phyloP scores from a whole-genome alignment of 2,113 vertebrate genomes.

The Urocolius indicus region DNA sequence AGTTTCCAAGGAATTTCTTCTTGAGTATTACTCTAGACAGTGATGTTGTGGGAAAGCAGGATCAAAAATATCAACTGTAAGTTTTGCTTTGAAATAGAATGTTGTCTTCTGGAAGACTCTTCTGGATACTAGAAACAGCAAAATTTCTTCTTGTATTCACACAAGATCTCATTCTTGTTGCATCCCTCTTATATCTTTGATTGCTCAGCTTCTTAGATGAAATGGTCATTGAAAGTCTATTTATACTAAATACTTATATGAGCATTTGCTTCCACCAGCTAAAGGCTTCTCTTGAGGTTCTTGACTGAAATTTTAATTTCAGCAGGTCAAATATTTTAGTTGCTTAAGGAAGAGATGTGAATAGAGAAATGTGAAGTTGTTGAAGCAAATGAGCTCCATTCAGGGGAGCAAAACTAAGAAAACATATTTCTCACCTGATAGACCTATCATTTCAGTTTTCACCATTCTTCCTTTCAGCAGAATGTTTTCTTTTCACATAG shows the following conservation, averaged over 20 bases:
- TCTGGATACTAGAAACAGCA: neutral
- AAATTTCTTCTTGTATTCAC: neutral
- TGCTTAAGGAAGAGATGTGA: neutral
- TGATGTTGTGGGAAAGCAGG: neutral
- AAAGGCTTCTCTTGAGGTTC: neutral
- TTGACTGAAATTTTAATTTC: neutral
- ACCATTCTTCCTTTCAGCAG: neutral
- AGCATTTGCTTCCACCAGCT: neutral
- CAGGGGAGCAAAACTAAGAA: neutral
- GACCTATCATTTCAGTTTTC: neutral
- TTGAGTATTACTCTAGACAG: neutral
- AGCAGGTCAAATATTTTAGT: fast-evolving
- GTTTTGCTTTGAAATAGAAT: neutral
- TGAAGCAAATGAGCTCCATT: neutral
- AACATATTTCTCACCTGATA: fast-evolving
- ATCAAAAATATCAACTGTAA: neutral
- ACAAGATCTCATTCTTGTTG: neutral
- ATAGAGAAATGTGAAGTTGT: neutral
- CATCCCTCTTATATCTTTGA: neutral
- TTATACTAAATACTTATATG: neutral
- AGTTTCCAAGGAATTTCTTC: neutral
- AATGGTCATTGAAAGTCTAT: neutral
- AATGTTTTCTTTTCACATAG: neutral
- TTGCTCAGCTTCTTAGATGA: neutral
- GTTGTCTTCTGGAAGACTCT: neutral